Evolutionary conservation across 2,797 vertebrate genomes (phyloP), one percentile per base, ranked within the genome.

Genomic region (Stomatorhinus walkeri): DNA sequence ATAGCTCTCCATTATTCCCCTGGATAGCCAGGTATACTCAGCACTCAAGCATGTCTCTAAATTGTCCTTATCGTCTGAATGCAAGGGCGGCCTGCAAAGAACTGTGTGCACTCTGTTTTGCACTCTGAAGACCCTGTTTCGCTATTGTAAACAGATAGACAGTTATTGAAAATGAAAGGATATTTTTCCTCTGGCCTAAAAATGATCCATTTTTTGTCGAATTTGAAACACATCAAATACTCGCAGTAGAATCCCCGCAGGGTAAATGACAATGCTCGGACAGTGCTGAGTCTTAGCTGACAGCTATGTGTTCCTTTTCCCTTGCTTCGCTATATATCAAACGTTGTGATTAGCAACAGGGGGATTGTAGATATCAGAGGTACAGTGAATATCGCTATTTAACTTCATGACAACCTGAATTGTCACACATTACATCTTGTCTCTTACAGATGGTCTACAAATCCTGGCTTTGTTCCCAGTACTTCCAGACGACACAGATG

Each of bases 401-500:
- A 12, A 89, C 48, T 84, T 86, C 28, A 72, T 12, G 24, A n/a
- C 36, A 86, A 72, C 54, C 59, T 59, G 61, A 52, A 85, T 72
- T 54, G 81, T 89, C 88, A 89, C 56, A 46, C 59, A 36, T 36
- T 52, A 14, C 16, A 72, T 89, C 83, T 85, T 85, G 83, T 89
- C 59, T 89, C 59, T 61, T 46, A 43, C 93, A 99, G 98, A 96
- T 95, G 95, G 98, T 98, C 96, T 99, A 99, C 96, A 99, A 99
- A 96, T 97, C 97, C 95, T 99, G 98, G 98, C 97, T 99, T 93
- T 99, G 98, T 96, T 98, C 97, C 96, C 98, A 99, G 96, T 98
- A 98, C 95, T 99, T 99, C 97, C 97, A 98, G 96, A 98, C 96
- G 93, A 97, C 98, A 93, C 98, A 99, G 96, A 96, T 96, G 94